These are phyloP conservation scores for Noctilio leporinus DNA, from an alignment of 2,113 vertebrate species.

Conservation along the genomic window DNA sequence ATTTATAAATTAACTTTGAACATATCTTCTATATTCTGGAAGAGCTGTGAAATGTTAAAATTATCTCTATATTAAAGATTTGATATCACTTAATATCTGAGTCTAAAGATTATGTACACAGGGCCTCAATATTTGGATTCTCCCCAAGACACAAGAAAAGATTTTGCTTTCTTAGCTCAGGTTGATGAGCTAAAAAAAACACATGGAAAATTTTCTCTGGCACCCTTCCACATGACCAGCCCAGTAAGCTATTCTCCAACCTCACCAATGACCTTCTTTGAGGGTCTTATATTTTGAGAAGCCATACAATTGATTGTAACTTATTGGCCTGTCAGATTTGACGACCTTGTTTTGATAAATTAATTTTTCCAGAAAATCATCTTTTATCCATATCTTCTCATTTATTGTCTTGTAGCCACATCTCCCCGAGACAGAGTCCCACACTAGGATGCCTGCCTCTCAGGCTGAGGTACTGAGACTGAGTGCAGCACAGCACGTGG, in stretches of 20 bases:
- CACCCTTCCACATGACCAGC: not conserved
- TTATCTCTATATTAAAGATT: not conserved
- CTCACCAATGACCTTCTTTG: not conserved
- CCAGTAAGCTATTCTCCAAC: not conserved
- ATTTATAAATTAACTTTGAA: not conserved
- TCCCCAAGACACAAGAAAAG: not conserved
- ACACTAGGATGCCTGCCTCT: too few species aligned
- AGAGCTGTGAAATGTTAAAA: not conserved
- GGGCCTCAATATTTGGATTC: not conserved
- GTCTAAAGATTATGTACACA: not conserved
- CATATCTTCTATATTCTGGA: not conserved
- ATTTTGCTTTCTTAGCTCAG: not conserved
- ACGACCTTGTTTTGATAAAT: not conserved
- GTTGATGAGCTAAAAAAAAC: not conserved
- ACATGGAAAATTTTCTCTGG: not conserved
- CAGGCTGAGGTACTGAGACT: too few species aligned
- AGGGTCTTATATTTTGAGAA: not conserved
- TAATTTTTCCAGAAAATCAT: not conserved
- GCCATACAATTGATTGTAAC: not conserved
- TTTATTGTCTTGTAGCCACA: not conserved
- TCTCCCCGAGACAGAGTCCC: too few species aligned
- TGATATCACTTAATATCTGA: not conserved
- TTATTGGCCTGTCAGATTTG: not conserved
- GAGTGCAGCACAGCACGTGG: too few species aligned
- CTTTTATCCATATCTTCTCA: not conserved